Evolutionary conservation across 2,113 vertebrate genomes (phyloP).

Genomic region (Lepisosteus osseus): DNA sequence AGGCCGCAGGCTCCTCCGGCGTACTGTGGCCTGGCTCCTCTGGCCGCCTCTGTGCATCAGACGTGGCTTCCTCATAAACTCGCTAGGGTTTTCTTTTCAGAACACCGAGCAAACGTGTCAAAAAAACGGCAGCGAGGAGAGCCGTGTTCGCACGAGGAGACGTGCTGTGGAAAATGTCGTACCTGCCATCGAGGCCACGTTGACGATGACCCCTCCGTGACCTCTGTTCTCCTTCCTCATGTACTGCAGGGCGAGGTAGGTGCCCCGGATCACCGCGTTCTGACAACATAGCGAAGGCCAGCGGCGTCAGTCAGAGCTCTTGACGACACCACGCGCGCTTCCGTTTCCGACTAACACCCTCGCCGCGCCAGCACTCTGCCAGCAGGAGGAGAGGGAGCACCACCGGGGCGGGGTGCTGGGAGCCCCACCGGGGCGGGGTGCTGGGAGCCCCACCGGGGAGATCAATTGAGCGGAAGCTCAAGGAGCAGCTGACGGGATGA

Average conservation of each 20-base stretch:
- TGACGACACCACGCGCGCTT: too few relatives aligned
- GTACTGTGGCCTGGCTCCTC: neutral
- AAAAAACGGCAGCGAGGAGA: too few relatives aligned
- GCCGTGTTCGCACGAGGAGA: too few relatives aligned
- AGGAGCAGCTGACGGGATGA: too few relatives aligned
- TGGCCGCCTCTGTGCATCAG: neutral
- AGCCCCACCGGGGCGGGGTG: too few relatives aligned
- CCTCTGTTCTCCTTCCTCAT: slow-evolving; percentile 61
- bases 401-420: too few relatives aligned
- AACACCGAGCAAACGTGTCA: neutral
- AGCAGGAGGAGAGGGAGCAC: too few relatives aligned
- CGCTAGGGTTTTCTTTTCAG: neutral
- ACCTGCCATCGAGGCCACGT: slow-evolving; percentile 59
- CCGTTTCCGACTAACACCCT: too few relatives aligned
- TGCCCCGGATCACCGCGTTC: slow-evolving; percentile 51
- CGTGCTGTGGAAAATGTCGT: neutral
- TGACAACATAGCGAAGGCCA: slow-evolving; percentile 20
- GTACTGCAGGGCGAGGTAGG: slow-evolving; percentile 61
- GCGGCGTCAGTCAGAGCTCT: neutral
- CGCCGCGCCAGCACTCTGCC: too few relatives aligned
- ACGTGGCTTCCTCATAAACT: neutral
- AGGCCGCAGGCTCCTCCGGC: neutral
- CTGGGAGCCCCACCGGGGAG: too few relatives aligned
- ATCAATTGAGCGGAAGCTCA: too few relatives aligned
- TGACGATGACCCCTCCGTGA: slow-evolving; percentile 61